These are phyloP conservation scores for Lasioglossum oenotherae DNA, from an alignment of 2,888 invertebrate species.

Conservation along the genomic window DNA sequence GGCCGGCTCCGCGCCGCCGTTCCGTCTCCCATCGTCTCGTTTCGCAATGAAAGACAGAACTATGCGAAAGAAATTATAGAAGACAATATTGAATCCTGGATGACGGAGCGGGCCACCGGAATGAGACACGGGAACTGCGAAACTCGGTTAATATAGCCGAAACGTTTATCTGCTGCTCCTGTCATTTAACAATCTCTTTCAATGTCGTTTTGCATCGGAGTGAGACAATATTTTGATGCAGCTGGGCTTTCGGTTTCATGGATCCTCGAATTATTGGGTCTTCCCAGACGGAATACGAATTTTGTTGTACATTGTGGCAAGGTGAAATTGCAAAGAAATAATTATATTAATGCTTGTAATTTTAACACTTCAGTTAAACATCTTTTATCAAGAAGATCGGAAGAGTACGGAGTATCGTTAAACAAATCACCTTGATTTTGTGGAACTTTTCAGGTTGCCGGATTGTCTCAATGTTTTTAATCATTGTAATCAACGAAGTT, in stretches of 20 bases:
- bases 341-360: no score
- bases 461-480: neutral
- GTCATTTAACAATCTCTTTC: neutral
- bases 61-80: conserved; percentile 7
- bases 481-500: neutral
- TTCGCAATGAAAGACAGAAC: neutral
- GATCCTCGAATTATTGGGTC: no score
- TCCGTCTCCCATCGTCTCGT: neutral
- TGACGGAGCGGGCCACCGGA: neutral
- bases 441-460: neutral
- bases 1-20: neutral
- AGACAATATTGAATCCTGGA: conserved; percentile 8
- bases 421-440: no score
- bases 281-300: no score
- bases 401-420: no score
- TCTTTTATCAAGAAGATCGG: no score
- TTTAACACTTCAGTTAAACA: no score
- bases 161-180: neutral
- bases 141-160: neutral
- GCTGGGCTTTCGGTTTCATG: neutral
- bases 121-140: neutral
- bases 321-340: no score
- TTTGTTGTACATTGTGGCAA: no score
- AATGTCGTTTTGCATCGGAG: neutral
- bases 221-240: neutral